phyloP scores from a whole-genome alignment of 1,140 invertebrate genomes.

The Heliconius himera region DNA sequence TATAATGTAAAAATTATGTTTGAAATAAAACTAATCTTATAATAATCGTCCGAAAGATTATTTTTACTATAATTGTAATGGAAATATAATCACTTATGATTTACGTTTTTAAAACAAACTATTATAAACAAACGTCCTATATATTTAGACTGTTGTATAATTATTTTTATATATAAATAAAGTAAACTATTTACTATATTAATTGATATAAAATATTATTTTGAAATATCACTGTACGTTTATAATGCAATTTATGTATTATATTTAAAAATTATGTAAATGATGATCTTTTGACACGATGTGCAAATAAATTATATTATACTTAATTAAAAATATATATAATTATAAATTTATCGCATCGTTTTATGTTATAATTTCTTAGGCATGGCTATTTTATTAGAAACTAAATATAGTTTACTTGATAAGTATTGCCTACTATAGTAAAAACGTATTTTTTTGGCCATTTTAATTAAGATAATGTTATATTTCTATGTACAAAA shows the following conservation, averaged over 20 bases:
- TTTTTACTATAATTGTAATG: background rate
- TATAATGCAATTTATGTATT: background rate
- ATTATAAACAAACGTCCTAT: conserved; percentile 3
- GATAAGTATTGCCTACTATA: conserved; percentile 14
- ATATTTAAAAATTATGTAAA: background rate
- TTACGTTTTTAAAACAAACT: background rate
- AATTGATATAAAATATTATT: background rate
- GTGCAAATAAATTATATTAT: conserved; percentile 9
- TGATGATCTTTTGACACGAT: background rate
- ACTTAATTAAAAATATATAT: no score
- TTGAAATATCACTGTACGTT: background rate
- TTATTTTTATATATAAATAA: conserved; percentile 6
- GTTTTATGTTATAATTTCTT: background rate
- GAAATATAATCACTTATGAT: background rate
- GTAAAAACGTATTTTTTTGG: conserved; percentile 11
- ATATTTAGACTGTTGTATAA: conserved; percentile 13
- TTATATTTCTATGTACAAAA: conserved; percentile 16
- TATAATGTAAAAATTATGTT: background rate
- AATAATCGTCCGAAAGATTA: background rate
- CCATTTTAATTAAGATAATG: conserved; percentile 14
- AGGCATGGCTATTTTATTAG: background rate
- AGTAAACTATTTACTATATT: conserved; percentile 5
- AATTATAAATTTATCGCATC: background rate
- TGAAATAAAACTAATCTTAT: background rate
- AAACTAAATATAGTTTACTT: conserved; percentile 6